Evolutionary conservation across 2,113 vertebrate genomes (phyloP), one percentile per base, ranked within the genome.

Genomic region (Podiceps cristatus): DNA sequence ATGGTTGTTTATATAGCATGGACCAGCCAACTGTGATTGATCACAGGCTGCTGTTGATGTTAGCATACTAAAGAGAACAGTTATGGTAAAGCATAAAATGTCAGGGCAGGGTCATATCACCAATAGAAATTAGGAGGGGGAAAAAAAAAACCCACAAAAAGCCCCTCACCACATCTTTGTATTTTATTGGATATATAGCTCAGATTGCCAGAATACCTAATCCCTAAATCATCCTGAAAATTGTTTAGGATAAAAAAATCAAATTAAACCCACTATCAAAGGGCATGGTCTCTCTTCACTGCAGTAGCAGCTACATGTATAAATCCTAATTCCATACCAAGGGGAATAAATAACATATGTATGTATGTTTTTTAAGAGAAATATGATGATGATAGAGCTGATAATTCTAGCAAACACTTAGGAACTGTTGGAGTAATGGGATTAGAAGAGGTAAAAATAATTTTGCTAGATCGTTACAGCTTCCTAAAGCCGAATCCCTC

Each of bases 211-310:
- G 37, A 92, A 94, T 92, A 50, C 19, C 18, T 83, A 75, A 89
- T 86, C 69, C 35, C 63, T 91, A 89, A 84, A 73, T 90, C 63
- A 78, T 78, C 44, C 44, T 91, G 78, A 85, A 95, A 90, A 83
- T 78, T 44, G 12, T 33, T 35, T 85, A 44, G 77, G 47, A 67
- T 90, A 37, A 37, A 37, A 37, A 37, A 37, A 91, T 96, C 35
- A 91, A 94, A 91, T 91, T 85, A 91, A 95, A 63, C 11, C 16
- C 20, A 7, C 4, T 50, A 2, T 45, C 28, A 68, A 86, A 76
- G 35, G 47, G 18, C 40, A 15, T 28, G 33, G 19, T 74, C n/a
- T 84, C 13, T 47, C 73, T 55, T 75, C 47, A 25, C 9, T 86
- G 42, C 33, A 28, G 10, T 25, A 33, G 42, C 25, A 86, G 12